Base-by-base conservation (phyloP, 1,140 invertebrate genomes). In the Physella acuta region DNA sequence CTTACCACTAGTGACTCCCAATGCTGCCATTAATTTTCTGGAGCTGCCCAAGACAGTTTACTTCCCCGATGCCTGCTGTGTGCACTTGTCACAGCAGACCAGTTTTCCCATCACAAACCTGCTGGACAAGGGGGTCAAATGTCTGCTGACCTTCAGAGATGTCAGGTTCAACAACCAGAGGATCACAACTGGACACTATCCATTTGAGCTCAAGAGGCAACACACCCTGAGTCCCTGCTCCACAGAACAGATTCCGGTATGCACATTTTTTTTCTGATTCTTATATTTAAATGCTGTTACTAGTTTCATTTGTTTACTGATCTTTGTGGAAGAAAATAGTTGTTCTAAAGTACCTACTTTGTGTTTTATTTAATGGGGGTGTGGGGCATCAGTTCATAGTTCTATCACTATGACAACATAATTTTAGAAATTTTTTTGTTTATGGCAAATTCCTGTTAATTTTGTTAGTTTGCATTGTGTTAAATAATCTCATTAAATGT, bases 31-130 rank as follows among this genome's bases (percentile, higher is more conserved):
- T 1, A 26, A 53, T 5, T 20, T 65, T 3, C 31, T 65, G 17
- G 30, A 65, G 14, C n/a, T 65, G 44, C 63, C 63, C 5, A 28
- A 52, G 16, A 20, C 2, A n/a, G 63, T 65, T 3, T 3, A 24
- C 14, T 11, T 65, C 26, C 51, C 63, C 8, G 63, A 53, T 3
- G 63, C 39, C 17, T 53, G 44, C 28, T 65, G 63, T 65, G 63
- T 65, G 26, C 2, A 4, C 26, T 31, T 65, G 49, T 37, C 31
- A 4, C 63, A 53, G 31, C 44, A 65, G 14, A 36, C 33, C 17
- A 52, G 37, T 8, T 65, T 65, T 36, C 11, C 24, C 17, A 26
- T 65, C 8, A 65, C 1, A 8, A 65, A 65, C 33, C 3, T 53
- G 2, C 31, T 52, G 26, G 31, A 55, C 3, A 53, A 2, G 53